These are phyloP conservation scores for Phlogophora meticulosa DNA, from an alignment of 2,888 invertebrate genomes.

Conservation along the genomic window DNA sequence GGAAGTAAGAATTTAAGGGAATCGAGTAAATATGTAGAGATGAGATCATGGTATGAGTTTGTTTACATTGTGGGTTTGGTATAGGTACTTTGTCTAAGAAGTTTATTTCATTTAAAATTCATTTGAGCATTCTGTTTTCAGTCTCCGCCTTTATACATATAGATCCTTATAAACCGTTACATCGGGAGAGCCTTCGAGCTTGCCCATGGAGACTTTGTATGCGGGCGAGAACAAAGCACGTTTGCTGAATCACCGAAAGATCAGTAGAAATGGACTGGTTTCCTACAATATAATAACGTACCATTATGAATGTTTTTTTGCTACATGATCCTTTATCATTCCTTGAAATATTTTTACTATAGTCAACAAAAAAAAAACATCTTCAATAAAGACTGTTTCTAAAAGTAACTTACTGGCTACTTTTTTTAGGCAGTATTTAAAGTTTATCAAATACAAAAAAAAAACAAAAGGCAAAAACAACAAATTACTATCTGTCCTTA, in stretches of 20 bases:
- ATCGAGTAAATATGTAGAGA: conserved; percentile 37
- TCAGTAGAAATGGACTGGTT: conserved; percentile 27
- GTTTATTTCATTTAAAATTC: conserved; percentile 22
- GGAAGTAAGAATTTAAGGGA: conserved; percentile 49
- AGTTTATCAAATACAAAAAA: too few species aligned
- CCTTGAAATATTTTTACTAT: background rate
- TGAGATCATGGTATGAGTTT: conserved; percentile 27
- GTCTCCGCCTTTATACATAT: background rate
- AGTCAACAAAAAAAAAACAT: too few species aligned
- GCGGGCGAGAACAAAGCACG: conserved; percentile 28
- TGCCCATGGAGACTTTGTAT: conserved; percentile 18
- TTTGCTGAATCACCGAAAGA: conserved; percentile 21
- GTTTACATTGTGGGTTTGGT: conserved; percentile 27
- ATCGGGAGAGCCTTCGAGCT: background rate
- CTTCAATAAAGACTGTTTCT: too few species aligned
- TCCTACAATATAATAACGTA: conserved; percentile 19
- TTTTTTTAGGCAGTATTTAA: too few species aligned
- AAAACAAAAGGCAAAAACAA: too few species aligned
- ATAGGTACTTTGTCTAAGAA: background rate
- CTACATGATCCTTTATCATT: background rate
- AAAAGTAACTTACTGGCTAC: too few species aligned
- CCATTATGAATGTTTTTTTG: conserved; percentile 27
- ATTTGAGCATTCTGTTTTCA: conserved; percentile 14
- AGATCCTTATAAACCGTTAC: background rate
- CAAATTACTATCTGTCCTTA: too few species aligned